phyloP scores from a whole-genome alignment of 2,797 vertebrate species.

The Ctenopoma kingsleyae region DNA sequence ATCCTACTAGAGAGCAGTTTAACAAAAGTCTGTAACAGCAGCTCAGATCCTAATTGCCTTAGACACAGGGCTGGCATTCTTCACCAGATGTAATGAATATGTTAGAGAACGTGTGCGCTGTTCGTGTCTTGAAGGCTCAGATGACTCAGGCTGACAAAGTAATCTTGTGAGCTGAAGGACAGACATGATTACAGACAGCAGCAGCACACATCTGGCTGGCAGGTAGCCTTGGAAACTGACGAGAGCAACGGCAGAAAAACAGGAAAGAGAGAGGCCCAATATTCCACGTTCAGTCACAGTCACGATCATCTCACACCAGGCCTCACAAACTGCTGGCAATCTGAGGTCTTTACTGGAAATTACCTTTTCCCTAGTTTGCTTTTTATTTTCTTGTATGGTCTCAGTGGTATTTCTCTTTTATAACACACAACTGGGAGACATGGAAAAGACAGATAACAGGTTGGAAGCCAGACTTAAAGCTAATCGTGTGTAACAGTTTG shows the following conservation, averaged over 20 bases:
- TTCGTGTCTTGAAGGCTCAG: slow-evolving; percentile 29
- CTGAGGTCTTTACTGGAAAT: slow-evolving; percentile 48
- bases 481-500: slow-evolving; percentile 20
- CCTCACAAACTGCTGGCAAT: slow-evolving; percentile 46
- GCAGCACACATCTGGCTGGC: slow-evolving; percentile 66
- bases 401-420: slow-evolving; percentile 11
- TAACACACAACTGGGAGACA: slow-evolving; percentile 16
- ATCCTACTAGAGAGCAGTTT: not conserved
- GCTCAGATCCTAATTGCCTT: not conserved
- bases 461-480: slow-evolving; percentile 1
- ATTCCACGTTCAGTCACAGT: slow-evolving; percentile 40
- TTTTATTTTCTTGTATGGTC: not conserved
- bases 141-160: slow-evolving; percentile 32
- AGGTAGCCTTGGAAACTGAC: slow-evolving; percentile 66
- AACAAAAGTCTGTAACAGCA: not conserved
- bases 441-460: not conserved
- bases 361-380: not conserved
- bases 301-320: slow-evolving; percentile 41
- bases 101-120: slow-evolving; percentile 13
- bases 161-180: slow-evolving; percentile 31
- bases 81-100: slow-evolving; percentile 26
- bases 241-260: slow-evolving; percentile 49
- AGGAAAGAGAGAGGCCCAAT: slow-evolving; percentile 54
- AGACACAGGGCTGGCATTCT: slow-evolving; percentile 3
- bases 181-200: slow-evolving; percentile 45